Conservation (phyloP, 2,113 vertebrate species). For the Spheniscus mendiculus region DNA sequence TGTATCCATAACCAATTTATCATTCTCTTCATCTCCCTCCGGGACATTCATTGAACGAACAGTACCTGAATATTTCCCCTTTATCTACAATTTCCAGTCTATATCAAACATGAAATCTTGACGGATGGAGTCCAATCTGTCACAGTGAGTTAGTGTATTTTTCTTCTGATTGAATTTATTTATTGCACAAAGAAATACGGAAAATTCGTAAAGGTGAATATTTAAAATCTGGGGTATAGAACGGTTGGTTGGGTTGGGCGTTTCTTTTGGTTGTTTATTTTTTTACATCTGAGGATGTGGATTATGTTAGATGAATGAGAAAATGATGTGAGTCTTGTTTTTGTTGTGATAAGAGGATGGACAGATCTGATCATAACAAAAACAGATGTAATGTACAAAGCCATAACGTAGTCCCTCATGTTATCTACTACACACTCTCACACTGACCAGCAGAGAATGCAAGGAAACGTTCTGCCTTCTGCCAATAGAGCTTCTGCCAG, state of each 20-base stretch:
- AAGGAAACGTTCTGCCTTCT: constrained; percentile 5
- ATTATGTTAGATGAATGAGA: not conserved
- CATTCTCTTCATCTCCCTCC: constrained; percentile 29
- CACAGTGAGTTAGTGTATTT: constrained; percentile 33
- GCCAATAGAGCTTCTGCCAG: constrained; percentile 29
- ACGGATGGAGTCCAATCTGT: constrained; percentile 69
- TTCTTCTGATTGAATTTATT: constrained; percentile 24
- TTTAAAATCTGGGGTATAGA: not conserved
- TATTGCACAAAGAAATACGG: not conserved
- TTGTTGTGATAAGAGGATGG: constrained; percentile 28
- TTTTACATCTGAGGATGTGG: not conserved
- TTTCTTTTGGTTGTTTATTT: not conserved
- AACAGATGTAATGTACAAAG: constrained; percentile 53
- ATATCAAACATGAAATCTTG: constrained; percentile 63
- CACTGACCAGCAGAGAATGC: constrained; percentile 16
- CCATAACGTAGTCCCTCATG: constrained; percentile 2
- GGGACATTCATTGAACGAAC: constrained; percentile 29
- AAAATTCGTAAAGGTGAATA: not conserved
- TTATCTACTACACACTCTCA: constrained; percentile 6
- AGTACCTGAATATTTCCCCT: constrained; percentile 58
- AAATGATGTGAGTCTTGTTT: not conserved
- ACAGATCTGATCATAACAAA: constrained; percentile 43
- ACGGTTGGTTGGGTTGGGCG: not conserved
- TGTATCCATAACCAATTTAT: constrained; percentile 56
- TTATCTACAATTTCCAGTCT: constrained; percentile 57